Conservation (phyloP, 2,113 vertebrate species). For the Ibidorhyncha struthersii region DNA sequence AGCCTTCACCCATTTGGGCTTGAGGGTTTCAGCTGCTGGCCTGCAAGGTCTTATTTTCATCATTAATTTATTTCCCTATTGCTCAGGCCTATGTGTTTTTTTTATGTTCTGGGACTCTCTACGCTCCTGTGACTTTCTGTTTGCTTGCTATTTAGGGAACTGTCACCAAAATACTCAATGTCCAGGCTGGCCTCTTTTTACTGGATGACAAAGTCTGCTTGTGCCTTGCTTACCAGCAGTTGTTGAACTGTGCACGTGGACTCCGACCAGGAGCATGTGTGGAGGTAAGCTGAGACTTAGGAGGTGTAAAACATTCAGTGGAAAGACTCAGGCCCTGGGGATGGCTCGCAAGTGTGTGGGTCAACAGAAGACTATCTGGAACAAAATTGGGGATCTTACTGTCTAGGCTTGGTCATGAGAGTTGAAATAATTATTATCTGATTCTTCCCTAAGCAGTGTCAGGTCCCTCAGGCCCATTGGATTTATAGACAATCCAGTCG, state of each 20-base stretch:
- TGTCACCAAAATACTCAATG: constrained; percentile 79
- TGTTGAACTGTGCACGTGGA: constrained; percentile 61
- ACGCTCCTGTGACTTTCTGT: background rate
- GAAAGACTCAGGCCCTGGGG: background rate
- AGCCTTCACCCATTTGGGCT: background rate
- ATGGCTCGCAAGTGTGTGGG: fast-evolving
- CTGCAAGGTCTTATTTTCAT: background rate
- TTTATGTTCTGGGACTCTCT: background rate
- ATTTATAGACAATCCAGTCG: background rate
- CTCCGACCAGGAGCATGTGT: constrained; percentile 79
- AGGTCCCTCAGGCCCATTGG: background rate
- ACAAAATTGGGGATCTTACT: background rate
- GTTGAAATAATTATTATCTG: background rate
- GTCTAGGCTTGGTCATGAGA: background rate
- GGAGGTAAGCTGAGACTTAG: constrained; percentile 64
- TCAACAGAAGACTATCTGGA: background rate
- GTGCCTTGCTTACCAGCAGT: constrained; percentile 86
- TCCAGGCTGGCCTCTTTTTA: constrained; percentile 83
- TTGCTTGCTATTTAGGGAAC: constrained; percentile 76
- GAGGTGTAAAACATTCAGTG: background rate
- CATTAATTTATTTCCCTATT: background rate
- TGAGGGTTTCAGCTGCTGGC: background rate
- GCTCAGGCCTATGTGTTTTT: background rate
- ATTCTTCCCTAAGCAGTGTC: background rate
- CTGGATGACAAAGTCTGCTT: constrained; percentile 82